phyloP scores from a whole-genome alignment of 2,797 vertebrate species.

The Nyctibius grandis region DNA sequence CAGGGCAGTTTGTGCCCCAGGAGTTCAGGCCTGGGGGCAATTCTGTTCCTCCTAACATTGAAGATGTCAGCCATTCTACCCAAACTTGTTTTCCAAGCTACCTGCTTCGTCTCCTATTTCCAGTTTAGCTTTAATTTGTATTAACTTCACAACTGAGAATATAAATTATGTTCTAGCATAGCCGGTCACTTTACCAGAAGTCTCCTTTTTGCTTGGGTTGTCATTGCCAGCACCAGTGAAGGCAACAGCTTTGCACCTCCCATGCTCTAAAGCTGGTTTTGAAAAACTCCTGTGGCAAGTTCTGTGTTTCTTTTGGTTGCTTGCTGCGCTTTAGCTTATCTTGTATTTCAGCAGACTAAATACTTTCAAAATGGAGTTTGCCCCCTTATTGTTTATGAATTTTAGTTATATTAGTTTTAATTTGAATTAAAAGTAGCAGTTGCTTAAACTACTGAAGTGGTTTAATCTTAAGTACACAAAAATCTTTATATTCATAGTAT shows the following conservation, averaged over 20 bases:
- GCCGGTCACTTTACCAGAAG: not conserved
- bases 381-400: not conserved
- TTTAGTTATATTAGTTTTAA: not conserved
- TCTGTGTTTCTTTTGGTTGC: not conserved
- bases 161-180: not conserved
- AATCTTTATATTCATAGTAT: not conserved
- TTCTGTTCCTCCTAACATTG: not conserved
- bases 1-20: not conserved
- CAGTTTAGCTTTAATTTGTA: not conserved
- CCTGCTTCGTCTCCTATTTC: not conserved
- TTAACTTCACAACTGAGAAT: not conserved
- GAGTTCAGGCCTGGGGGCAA: not conserved
- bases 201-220: not conserved
- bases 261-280: not conserved
- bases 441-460: not conserved
- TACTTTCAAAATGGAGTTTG: not conserved
- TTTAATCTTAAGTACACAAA: not conserved
- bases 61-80: not conserved
- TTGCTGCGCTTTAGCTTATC: not conserved
- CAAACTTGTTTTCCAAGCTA: not conserved
- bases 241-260: not conserved
- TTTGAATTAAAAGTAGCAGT: not conserved
- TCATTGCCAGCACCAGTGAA: not conserved
- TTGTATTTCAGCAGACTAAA: not conserved
- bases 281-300: not conserved